A percentile compares a stretch with the other conserved stretches of the same genome.
phyloP scores from a whole-genome alignment of 2,888 invertebrate species.

The Trichopoda pennipes region DNA sequence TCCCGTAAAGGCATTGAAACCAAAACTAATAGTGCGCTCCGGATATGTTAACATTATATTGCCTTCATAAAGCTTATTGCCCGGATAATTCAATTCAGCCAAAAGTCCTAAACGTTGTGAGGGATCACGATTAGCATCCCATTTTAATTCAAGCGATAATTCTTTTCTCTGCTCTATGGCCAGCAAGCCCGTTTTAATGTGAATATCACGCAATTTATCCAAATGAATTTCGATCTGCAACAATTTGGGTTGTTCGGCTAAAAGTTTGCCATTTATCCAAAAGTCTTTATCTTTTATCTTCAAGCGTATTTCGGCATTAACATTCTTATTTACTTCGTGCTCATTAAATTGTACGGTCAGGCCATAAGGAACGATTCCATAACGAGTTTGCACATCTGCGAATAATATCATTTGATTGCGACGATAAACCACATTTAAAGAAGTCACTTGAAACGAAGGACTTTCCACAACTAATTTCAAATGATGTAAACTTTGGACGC shows the following conservation, averaged over 20 bases:
- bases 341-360: constrained; percentile 85
- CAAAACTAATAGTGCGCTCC: constrained; percentile 86
- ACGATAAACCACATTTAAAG: constrained; percentile 85
- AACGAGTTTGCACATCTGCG: constrained; percentile 85
- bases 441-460: constrained; percentile 87
- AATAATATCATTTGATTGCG: constrained; percentile 86
- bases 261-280: constrained; percentile 85
- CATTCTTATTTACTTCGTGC: constrained; percentile 84
- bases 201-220: constrained; percentile 90
- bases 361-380: constrained; percentile 85
- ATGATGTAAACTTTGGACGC: constrained; percentile 85
- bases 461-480: constrained; percentile 87
- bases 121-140: constrained; percentile 93
- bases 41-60: constrained; percentile 87
- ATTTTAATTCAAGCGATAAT: constrained; percentile 87
- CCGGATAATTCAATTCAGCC: constrained; percentile 84
- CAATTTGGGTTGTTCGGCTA: constrained; percentile 85
- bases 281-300: constrained; percentile 86
- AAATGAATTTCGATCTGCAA: constrained; percentile 88
- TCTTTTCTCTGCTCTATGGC: constrained; percentile 84
- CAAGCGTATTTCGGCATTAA: constrained; percentile 84
- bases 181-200: constrained; percentile 85
- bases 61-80: constrained; percentile 84
- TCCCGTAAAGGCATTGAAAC: constrained; percentile 83
- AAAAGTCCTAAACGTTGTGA: constrained; percentile 83